Evolutionary conservation across 2,888 invertebrate genomes (phyloP).

Genomic region (Drosophila gaucha): DNA sequence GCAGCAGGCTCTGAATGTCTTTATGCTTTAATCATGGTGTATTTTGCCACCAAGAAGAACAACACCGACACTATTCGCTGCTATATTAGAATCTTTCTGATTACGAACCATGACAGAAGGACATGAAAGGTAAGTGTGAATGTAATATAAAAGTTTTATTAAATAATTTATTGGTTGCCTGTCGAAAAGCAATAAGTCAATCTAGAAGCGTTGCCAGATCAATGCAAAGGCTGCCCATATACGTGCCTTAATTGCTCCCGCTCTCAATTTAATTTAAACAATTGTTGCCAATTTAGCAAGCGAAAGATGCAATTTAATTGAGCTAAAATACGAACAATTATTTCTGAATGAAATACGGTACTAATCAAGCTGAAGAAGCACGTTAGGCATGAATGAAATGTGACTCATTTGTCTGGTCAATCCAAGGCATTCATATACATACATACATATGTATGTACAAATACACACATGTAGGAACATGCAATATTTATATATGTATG

Average conservation of each 20-base stretch:
- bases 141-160: neutral
- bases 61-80: slow-evolving; percentile 88
- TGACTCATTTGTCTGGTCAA: slow-evolving; percentile 56
- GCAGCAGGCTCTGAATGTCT: slow-evolving; percentile 86
- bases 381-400: slow-evolving; percentile 53
- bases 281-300: slow-evolving; percentile 50
- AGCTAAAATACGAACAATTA: slow-evolving; percentile 32
- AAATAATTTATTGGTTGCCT: slow-evolving; percentile 6
- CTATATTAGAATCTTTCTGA: slow-evolving; percentile 93
- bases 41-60: slow-evolving; percentile 87
- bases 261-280: slow-evolving; percentile 42
- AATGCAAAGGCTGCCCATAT: neutral
- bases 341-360: slow-evolving; percentile 50
- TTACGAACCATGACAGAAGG: slow-evolving; percentile 95
- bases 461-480: slow-evolving; percentile 1
- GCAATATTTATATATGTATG: neutral
- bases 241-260: slow-evolving; percentile 28
- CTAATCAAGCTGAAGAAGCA: slow-evolving; percentile 22
- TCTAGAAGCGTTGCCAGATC: slow-evolving; percentile 43
- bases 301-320: slow-evolving; percentile 49
- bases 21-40: slow-evolving; percentile 93
- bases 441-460: neutral
- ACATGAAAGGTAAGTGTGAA: slow-evolving; percentile 92
- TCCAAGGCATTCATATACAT: slow-evolving; percentile 16
- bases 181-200: too few species aligned